phyloP scores from a whole-genome alignment of 2,888 invertebrate genomes.

The Hyles lineata region DNA sequence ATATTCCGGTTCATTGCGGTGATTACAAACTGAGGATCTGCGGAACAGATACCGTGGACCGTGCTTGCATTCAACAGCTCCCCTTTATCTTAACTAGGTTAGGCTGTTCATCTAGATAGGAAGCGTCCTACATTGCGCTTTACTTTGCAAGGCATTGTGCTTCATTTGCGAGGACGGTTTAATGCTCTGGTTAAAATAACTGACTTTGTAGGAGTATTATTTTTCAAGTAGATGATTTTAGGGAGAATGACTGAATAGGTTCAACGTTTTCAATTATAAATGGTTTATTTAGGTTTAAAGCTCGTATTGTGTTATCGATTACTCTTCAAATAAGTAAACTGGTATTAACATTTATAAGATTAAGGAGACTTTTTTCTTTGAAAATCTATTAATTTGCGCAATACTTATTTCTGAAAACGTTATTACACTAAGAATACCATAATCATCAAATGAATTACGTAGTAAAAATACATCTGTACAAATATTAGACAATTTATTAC shows the following conservation, averaged over 20 bases:
- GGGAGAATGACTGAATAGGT: not conserved
- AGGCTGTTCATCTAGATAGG: not conserved
- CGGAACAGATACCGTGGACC: not conserved
- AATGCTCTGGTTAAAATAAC: not conserved
- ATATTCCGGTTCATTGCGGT: conserved; percentile 12
- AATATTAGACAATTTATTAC: no score
- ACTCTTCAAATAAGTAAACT: no score
- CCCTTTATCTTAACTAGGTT: conserved; percentile 16
- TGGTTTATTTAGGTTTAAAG: no score
- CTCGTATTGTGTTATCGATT: no score
- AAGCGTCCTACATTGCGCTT: conserved; percentile 19
- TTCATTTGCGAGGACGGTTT: no score
- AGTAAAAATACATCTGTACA: no score
- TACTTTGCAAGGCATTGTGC: not conserved
- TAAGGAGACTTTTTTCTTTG: no score
- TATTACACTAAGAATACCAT: no score
- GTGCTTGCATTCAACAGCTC: conserved; percentile 3
- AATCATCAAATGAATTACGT: no score
- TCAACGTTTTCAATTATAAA: not conserved
- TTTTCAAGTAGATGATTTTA: not conserved
- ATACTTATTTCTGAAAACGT: no score
- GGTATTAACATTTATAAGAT: no score
- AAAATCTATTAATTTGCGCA: no score
- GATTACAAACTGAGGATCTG: not conserved
- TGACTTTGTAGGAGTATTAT: not conserved